Conservation (phyloP, 2,797 vertebrate species). For the Myiotriccus ornatus region DNA sequence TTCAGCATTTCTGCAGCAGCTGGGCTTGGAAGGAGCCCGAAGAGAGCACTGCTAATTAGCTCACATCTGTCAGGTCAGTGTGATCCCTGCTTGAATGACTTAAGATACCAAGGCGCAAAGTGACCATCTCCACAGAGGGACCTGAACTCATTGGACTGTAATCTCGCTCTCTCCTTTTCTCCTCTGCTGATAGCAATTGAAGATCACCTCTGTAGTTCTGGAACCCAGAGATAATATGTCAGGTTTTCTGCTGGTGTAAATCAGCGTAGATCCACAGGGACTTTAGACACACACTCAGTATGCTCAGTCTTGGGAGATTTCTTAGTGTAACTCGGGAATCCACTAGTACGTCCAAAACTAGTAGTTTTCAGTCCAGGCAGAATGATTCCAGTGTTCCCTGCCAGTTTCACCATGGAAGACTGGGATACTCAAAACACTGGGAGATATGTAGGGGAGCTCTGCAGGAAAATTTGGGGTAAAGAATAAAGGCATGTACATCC, state of each 20-base stretch:
- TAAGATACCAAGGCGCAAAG: not conserved
- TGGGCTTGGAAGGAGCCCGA: not conserved
- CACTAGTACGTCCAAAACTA: fast-evolving
- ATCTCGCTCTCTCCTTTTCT: not conserved
- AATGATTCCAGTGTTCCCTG: not conserved
- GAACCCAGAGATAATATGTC: not conserved
- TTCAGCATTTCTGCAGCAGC: not conserved
- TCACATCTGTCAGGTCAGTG: not conserved
- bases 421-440: not conserved
- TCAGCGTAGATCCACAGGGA: not conserved
- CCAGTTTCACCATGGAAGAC: not conserved
- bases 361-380: not conserved
- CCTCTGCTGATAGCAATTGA: not conserved
- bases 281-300: not conserved
- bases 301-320: not conserved
- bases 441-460: not conserved
- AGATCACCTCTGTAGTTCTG: not conserved
- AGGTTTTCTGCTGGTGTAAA: not conserved
- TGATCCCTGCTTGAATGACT: not conserved
- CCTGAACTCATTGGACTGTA: not conserved
- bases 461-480: not conserved
- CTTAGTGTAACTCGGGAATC: not conserved
- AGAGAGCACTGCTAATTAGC: conserved; percentile 9
- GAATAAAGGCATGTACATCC: not conserved
- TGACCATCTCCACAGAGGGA: not conserved